Base-by-base conservation (phyloP, 1,140 invertebrate genomes). In the Paramacrobiotus metropolitanus region DNA sequence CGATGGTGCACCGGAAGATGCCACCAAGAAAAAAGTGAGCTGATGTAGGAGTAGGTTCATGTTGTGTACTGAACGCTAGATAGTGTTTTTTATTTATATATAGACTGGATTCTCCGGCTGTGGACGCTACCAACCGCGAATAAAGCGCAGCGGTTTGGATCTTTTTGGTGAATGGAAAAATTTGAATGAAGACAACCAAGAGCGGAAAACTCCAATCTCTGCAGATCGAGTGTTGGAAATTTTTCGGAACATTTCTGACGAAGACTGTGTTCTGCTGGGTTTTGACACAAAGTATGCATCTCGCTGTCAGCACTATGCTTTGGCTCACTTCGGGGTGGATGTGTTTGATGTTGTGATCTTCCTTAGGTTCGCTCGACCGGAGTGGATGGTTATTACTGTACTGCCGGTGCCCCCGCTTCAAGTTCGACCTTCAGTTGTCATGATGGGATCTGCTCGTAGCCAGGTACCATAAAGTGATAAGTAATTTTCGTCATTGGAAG, bases 371-470 rank as follows among this genome's bases (percentile, higher is more conserved):
- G 86, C 93, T 0, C 77, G 94, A 59, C 95, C 95, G 18, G 94
- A 99, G 77, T 99, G 94, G 93, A 97, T 99, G 93, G 85, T 99
- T 55, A 78, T 93, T 1, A 96, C 93, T 3, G 90, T 95, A 2
- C 73, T 99, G 60, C 94, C 95, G 3, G 95, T 99, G 0, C 93
- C 95, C 15, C 94, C 95, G 2, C 71, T 99, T 2, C 81, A 85
- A 34, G 81, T 83, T 2, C 78, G 94, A 67, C 95, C 95, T 1
- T 92, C 94, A 59, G 94, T 99, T 2, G 90, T 98, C 20, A 98
- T 98, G 87, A 93, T 94, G 74, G 94, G 95, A 21, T 90, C 92
- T 1, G 92, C 93, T 0, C 86, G 90, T 71, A 98, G 97, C 81
- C 82, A 95, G n/a, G n/a, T n/a, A n/a, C n/a, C n/a, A n/a, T n/a